Evolutionary conservation across 2,113 vertebrate genomes (phyloP).

Genomic region (Gnathonemus echidnorhynchus): DNA sequence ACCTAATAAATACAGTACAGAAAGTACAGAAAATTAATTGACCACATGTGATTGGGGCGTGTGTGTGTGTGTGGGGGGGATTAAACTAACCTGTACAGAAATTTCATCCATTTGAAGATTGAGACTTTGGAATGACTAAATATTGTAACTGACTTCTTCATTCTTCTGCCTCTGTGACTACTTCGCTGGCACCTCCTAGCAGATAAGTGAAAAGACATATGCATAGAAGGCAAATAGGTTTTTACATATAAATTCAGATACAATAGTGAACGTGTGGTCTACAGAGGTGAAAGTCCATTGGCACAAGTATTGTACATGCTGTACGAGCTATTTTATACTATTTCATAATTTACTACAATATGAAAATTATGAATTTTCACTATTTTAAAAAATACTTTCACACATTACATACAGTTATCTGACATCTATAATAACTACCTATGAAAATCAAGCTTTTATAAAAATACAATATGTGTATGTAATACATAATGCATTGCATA

Average conservation of each 20-base stretch:
- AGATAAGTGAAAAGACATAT: not conserved
- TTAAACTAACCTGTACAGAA: not conserved
- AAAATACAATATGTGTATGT: too few relatives aligned
- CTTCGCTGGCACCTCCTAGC: not conserved
- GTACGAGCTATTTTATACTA: too few relatives aligned
- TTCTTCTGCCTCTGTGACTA: not conserved
- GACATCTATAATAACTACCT: not conserved
- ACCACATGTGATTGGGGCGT: too few relatives aligned
- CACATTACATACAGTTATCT: too few relatives aligned
- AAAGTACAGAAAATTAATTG: too few relatives aligned
- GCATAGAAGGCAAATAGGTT: not conserved
- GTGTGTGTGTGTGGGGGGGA: not conserved
- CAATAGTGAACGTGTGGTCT: not conserved
- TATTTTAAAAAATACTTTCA: too few relatives aligned
- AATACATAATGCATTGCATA: too few relatives aligned
- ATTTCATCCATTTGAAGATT: constrained; percentile 5
- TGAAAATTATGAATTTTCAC: not conserved
- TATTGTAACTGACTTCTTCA: not conserved
- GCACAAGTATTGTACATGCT: too few relatives aligned
- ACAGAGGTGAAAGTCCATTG: too few relatives aligned
- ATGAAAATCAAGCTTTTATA: not conserved
- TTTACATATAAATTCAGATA: not conserved
- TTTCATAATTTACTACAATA: not conserved
- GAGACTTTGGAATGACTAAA: constrained; percentile 9
- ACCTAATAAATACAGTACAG: too few relatives aligned